Evolutionary conservation across 2,113 vertebrate genomes (phyloP), one percentile per base, ranked within the genome.

Genomic region (Notarius lentiginosus): DNA sequence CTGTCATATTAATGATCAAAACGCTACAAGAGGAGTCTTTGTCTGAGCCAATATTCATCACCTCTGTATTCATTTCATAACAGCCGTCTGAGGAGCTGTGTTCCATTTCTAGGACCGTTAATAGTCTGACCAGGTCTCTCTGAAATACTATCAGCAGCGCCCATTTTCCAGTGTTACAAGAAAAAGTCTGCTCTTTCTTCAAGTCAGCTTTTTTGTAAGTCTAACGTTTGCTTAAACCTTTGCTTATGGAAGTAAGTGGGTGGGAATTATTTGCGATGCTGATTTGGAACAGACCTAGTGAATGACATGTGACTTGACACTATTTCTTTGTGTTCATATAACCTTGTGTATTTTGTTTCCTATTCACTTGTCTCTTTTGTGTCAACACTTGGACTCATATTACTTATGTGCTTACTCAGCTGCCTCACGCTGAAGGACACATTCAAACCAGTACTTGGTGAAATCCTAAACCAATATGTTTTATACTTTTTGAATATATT

Each of bases 31-130:
- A 88, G 81, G 87, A 72, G 34, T 79, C 80, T 79, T 86, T 53
- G 61, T 85, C 72, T 58, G 84, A 34, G 22, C 81, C 77, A 60
- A 58, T 53, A 41, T 58, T 87, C 72, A 60, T 89, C 76, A 65
- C 83, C 82, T 84, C 61, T 47, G 73, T 80, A 81, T 89, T 80
- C 61, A 76, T 86, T 79, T 83, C 56, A 89, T 79, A 63, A 84
- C 77, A 86, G 80, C 60, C 65, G 47, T 83, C 51, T 70, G 34
- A 58, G 63, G 80, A 79, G 80, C 41, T 30, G 20, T 49, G 80
- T 84, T 72, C 73, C 81, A 73, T 76, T 76, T 84, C 63, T 72
- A 72, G 12, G 10, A 49, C 72, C 9, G 24, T 61, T 30, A 70
- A 82, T 56, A 85, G 49, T 66, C 12, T 73, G 79, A 79, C 30